phyloP scores from a whole-genome alignment of 2,888 invertebrate species.

The Xanthorhoe designata region DNA sequence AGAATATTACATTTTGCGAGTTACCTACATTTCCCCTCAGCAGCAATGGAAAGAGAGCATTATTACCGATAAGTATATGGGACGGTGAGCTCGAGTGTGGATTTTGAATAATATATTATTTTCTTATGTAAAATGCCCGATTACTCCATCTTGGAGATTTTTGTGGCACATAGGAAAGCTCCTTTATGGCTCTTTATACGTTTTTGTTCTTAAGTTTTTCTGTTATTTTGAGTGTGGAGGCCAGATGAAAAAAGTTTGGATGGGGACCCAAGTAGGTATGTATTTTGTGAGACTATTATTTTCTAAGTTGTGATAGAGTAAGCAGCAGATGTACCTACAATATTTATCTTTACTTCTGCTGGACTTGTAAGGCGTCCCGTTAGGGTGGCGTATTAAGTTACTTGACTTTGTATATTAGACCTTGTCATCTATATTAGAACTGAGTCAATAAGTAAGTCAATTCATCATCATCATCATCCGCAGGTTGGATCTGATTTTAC shows the following conservation, averaged over 20 bases:
- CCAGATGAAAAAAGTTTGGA: constrained; percentile 35
- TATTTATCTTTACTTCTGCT: not conserved
- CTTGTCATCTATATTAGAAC: too few relatives aligned
- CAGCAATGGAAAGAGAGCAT: constrained; percentile 65
- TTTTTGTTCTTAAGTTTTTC: constrained; percentile 75
- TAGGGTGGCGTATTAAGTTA: not conserved
- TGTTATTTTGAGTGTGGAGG: constrained; percentile 59
- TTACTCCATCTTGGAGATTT: constrained; percentile 82
- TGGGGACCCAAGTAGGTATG: constrained; percentile 1
- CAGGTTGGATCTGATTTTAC: too few relatives aligned
- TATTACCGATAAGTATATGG: constrained; percentile 83
- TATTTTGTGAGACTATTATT: not conserved
- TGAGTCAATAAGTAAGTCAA: too few relatives aligned
- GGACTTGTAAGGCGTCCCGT: not conserved
- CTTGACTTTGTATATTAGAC: too few relatives aligned
- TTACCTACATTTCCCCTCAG: constrained; percentile 39
- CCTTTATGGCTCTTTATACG: constrained; percentile 81
- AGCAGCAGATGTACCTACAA: not conserved
- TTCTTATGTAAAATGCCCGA: constrained; percentile 85
- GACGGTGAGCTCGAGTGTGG: constrained; percentile 72
- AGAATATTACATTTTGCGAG: constrained; percentile 16
- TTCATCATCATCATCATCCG: too few relatives aligned
- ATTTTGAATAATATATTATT: constrained; percentile 86
- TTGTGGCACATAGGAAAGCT: constrained; percentile 74
- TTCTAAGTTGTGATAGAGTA: not conserved